phyloP scores from a whole-genome alignment of 1,140 invertebrate species.

The Ephestia elutella region DNA sequence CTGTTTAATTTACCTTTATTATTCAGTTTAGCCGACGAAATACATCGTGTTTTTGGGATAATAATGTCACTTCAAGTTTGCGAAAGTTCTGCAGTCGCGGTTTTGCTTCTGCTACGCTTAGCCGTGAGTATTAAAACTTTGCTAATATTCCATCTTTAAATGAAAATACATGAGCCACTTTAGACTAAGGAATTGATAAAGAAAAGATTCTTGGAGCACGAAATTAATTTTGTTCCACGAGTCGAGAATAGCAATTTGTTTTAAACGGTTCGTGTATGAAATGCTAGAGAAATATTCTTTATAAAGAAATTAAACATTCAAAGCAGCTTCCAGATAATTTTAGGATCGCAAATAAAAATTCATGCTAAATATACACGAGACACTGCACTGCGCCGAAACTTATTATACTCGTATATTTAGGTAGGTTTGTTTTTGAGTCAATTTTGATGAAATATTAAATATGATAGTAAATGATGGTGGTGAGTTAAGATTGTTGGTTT shows the following conservation, averaged over 20 bases:
- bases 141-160: conserved; percentile 24
- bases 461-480: too few relatives aligned
- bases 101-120: conserved; percentile 60
- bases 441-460: too few relatives aligned
- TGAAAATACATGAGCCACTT: conserved; percentile 15
- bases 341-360: too few relatives aligned
- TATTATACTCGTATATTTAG: too few relatives aligned
- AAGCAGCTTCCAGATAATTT: too few relatives aligned
- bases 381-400: too few relatives aligned
- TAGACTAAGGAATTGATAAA: conserved; percentile 7
- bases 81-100: conserved; percentile 62
- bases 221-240: background rate
- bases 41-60: conserved; percentile 60
- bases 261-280: background rate
- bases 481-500: too few relatives aligned
- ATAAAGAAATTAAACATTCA: background rate
- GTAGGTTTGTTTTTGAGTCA: too few relatives aligned
- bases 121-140: conserved; percentile 32
- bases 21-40: conserved; percentile 52
- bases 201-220: background rate
- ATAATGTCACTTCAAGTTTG: conserved; percentile 68
- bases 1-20: conserved; percentile 19
- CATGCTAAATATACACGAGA: too few relatives aligned
- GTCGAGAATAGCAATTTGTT: background rate
- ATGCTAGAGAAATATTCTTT: background rate